A percentile compares a stretch with the other conserved stretches of the same genome.
Evolutionary conservation across 2,888 invertebrate genomes (phyloP).

Genomic region (Drosophila macrospina): DNA sequence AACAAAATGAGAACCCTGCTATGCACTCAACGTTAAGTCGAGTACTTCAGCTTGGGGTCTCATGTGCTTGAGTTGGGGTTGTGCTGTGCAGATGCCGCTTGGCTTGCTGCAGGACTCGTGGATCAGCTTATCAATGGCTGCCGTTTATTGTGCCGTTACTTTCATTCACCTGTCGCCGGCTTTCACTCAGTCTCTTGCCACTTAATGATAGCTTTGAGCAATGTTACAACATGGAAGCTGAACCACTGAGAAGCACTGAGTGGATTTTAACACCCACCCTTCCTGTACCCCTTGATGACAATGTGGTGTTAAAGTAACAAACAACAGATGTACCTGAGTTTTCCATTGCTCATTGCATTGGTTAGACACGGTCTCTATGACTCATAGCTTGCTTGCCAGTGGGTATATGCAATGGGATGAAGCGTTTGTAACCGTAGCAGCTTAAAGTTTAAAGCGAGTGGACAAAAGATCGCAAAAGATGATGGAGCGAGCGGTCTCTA

Average conservation of each 20-base stretch:
- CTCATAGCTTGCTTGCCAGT: neutral
- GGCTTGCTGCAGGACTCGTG: slow-evolving; percentile 4
- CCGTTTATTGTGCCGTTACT: slow-evolving; percentile 21
- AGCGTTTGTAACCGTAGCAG: neutral
- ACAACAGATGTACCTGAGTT: slow-evolving; percentile 41
- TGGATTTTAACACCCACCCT: slow-evolving; percentile 22
- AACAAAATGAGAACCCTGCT: slow-evolving; percentile 36
- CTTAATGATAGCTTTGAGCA: slow-evolving; percentile 51
- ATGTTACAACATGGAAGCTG: slow-evolving; percentile 29
- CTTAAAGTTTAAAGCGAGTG: no score
- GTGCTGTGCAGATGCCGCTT: slow-evolving; percentile 41
- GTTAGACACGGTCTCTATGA: slow-evolving; percentile 18
- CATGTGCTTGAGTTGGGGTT: neutral
- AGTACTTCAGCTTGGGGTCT: slow-evolving; percentile 9
- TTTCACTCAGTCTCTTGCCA: slow-evolving; percentile 41
- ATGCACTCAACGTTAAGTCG: slow-evolving; percentile 28
- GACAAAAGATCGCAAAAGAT: no score
- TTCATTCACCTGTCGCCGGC: slow-evolving; percentile 55
- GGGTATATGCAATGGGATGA: neutral
- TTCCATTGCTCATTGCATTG: slow-evolving; percentile 34
- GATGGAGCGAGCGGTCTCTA: no score
- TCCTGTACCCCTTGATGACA: slow-evolving; percentile 24
- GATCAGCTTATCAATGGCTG: slow-evolving; percentile 41
- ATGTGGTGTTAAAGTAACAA: slow-evolving; percentile 53
- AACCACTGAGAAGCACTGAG: slow-evolving; percentile 20